A percentile compares a stretch with the other conserved stretches of the same genome.
phyloP scores from a whole-genome alignment of 2,888 invertebrate genomes.

The Heliconius cydno region DNA sequence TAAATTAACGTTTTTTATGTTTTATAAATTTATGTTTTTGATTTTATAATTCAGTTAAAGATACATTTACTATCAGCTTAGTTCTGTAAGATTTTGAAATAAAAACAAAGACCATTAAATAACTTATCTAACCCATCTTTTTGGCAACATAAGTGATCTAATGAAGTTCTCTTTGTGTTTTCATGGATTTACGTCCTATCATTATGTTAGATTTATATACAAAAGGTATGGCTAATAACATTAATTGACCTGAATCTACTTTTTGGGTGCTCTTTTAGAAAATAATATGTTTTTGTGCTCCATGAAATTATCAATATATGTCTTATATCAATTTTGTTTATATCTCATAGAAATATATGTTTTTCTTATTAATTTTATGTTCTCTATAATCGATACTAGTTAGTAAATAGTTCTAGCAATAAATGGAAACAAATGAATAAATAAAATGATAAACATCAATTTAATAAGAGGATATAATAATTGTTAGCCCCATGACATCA shows the following conservation, averaged over 20 bases:
- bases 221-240: not conserved
- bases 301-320: not conserved
- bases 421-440: not conserved
- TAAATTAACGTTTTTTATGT: not conserved
- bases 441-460: not conserved
- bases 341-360: not conserved
- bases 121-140: conserved; percentile 14
- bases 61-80: too few relatives aligned
- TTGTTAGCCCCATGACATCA: conserved; percentile 5
- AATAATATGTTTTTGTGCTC: not conserved
- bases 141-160: conserved; percentile 22
- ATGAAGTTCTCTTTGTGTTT: conserved; percentile 30
- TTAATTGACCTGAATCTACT: not conserved
- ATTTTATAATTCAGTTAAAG: too few relatives aligned
- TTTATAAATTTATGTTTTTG: too few relatives aligned
- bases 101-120: conserved; percentile 13
- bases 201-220: not conserved
- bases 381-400: not conserved
- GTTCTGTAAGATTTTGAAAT: not conserved
- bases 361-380: not conserved
- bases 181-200: not conserved
- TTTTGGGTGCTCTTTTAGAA: not conserved
- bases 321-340: not conserved
- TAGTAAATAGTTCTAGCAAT: not conserved
- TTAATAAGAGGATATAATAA: conserved; percentile 5